A percentile compares a stretch with the other conserved stretches of the same genome.
Evolutionary conservation across 2,888 invertebrate species (phyloP).

Genomic region (Neocrepidodera transversa): DNA sequence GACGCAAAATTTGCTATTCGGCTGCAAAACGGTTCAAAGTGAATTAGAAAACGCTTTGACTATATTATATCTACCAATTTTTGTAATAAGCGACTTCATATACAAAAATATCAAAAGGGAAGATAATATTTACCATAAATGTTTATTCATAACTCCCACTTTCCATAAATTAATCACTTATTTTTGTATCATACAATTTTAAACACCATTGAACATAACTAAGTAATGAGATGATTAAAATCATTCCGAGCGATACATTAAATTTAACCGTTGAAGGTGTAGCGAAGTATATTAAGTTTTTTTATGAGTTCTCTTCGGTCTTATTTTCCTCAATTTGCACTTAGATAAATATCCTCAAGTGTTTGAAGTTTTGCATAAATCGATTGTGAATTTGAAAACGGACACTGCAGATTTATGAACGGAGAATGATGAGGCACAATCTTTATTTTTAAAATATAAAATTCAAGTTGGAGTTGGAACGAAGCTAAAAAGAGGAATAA

Average conservation of each 20-base stretch:
- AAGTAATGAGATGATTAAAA: conserved; percentile 5
- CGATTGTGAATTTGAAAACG: no score
- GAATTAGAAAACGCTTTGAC: no score
- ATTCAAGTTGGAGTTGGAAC: no score
- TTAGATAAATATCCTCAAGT: not conserved
- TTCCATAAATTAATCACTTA: conserved; percentile 4
- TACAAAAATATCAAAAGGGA: no score
- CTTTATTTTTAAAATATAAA: no score
- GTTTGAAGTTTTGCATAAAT: not conserved
- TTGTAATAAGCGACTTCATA: no score
- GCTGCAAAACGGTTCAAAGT: no score
- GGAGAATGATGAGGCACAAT: no score
- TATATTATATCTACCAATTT: no score
- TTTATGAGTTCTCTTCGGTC: conserved; percentile 1
- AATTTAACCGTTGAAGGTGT: conserved; percentile 2
- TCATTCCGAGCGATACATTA: conserved; percentile 1
- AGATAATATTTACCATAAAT: not conserved
- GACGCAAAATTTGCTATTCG: no score
- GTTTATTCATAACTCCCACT: conserved; percentile 4
- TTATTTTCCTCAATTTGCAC: not conserved
- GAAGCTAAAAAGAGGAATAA: no score
- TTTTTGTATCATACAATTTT: not conserved
- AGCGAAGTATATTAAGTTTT: conserved; percentile 1
- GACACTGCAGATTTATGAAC: no score
- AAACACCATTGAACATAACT: conserved; percentile 3